Evolutionary conservation across 2,113 vertebrate genomes (phyloP).

Genomic region (Gallinago undulata): DNA sequence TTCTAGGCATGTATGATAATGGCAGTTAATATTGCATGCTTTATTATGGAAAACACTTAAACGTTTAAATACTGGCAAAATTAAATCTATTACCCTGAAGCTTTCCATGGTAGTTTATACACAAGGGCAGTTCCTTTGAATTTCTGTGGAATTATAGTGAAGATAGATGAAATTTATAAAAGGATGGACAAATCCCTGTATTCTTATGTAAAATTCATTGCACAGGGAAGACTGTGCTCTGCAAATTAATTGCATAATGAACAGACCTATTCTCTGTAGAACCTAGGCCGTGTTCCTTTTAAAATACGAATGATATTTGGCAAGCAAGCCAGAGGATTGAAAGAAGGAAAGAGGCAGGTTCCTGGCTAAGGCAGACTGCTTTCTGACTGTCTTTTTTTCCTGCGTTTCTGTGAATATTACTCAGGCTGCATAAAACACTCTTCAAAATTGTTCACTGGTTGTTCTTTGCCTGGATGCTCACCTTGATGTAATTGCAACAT

Average conservation of each 20-base stretch:
- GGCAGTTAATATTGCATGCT: background rate
- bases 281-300: background rate
- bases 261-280: background rate
- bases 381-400: background rate
- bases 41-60: background rate
- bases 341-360: background rate
- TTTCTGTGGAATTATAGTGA: background rate
- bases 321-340: background rate
- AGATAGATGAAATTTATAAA: background rate
- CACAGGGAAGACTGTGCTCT: background rate
- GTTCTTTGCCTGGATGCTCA: background rate
- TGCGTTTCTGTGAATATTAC: background rate
- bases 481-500: background rate
- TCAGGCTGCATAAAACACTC: background rate
- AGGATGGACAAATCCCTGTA: background rate
- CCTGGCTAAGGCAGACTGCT: background rate
- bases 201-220: conserved; percentile 16
- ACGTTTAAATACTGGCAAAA: background rate
- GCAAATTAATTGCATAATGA: background rate
- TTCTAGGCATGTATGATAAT: background rate
- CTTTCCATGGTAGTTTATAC: background rate
- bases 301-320: background rate
- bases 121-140: background rate
- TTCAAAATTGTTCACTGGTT: background rate
- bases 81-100: background rate